Evolutionary conservation across 1,140 invertebrate species (phyloP).

Genomic region (Temnothorax nylanderi): DNA sequence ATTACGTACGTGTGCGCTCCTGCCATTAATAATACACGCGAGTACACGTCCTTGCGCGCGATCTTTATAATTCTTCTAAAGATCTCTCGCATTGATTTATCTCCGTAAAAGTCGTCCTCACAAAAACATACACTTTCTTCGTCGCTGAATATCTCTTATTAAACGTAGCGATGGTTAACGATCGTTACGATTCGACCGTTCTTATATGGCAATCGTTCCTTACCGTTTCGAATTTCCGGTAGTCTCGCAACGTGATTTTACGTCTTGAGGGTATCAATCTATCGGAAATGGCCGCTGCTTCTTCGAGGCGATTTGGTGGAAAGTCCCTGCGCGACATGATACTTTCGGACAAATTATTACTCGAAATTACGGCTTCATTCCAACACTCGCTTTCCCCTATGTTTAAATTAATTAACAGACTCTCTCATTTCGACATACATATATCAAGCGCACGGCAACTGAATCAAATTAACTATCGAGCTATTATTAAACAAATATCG

Average conservation of each 20-base stretch:
- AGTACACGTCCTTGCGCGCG: constrained; percentile 37
- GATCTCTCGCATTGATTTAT: constrained; percentile 41
- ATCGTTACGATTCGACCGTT: constrained; percentile 41
- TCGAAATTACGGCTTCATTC: constrained; percentile 35
- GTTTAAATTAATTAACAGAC: constrained; percentile 47
- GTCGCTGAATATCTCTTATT: constrained; percentile 46
- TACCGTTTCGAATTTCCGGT: constrained; percentile 32
- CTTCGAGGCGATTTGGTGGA: constrained; percentile 3
- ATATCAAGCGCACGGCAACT: not conserved
- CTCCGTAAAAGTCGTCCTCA: constrained; percentile 14
- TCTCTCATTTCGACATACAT: constrained; percentile 7
- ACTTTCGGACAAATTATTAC: constrained; percentile 34
- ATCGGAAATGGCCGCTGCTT: not conserved
- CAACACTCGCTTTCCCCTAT: constrained; percentile 35
- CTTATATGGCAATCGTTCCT: not conserved
- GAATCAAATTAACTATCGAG: constrained; percentile 22
- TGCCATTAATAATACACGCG: constrained; percentile 61
- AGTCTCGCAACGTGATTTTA: constrained; percentile 4
- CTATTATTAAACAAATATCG: constrained; percentile 27
- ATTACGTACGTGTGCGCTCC: constrained; percentile 56
- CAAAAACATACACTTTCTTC: constrained; percentile 52
- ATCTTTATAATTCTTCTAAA: constrained; percentile 36
- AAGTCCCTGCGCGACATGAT: not conserved
- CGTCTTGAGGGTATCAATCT: not conserved
- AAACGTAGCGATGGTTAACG: constrained; percentile 16